phyloP scores from a whole-genome alignment of 2,113 vertebrate genomes.

The Sebastes schlegelii region DNA sequence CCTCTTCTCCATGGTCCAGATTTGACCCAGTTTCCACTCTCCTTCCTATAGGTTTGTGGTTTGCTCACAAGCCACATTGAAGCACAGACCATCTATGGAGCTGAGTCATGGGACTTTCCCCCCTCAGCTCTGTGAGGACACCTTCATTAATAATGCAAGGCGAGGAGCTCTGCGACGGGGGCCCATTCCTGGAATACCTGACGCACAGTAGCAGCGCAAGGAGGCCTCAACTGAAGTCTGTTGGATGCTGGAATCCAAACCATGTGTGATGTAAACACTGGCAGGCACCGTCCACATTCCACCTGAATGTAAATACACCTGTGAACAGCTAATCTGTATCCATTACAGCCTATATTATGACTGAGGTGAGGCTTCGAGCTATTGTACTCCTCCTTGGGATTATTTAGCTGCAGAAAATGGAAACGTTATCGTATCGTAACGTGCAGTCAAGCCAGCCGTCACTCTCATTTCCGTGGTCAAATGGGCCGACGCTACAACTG shows the following conservation, averaged over 20 bases:
- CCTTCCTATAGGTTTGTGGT: neutral
- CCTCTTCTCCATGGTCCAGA: neutral
- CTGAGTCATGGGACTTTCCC: conserved; percentile 46
- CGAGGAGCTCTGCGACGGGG: conserved; percentile 18
- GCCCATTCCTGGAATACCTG: conserved; percentile 71
- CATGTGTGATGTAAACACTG: conserved; percentile 19
- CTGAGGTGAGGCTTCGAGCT: conserved; percentile 16
- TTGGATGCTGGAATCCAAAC: conserved; percentile 44
- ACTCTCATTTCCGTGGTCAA: no score
- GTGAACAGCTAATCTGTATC: conserved; percentile 32
- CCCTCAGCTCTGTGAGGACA: conserved; percentile 4
- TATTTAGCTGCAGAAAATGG: neutral
- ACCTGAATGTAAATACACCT: conserved; percentile 19
- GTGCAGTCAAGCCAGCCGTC: no score
- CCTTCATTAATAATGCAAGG: conserved; percentile 52
- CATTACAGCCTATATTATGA: neutral
- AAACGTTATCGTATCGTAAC: no score
- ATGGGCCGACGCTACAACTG: no score
- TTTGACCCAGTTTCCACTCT: neutral
- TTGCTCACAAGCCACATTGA: neutral
- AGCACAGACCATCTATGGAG: conserved; percentile 2
- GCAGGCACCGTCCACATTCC: conserved; percentile 29
- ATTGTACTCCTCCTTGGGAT: conserved; percentile 22
- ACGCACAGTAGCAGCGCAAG: conserved; percentile 7
- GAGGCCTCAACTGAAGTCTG: conserved; percentile 15